These are phyloP conservation scores for Gobius niger DNA, from an alignment of 2,113 vertebrate genomes.

Conservation along the genomic window DNA sequence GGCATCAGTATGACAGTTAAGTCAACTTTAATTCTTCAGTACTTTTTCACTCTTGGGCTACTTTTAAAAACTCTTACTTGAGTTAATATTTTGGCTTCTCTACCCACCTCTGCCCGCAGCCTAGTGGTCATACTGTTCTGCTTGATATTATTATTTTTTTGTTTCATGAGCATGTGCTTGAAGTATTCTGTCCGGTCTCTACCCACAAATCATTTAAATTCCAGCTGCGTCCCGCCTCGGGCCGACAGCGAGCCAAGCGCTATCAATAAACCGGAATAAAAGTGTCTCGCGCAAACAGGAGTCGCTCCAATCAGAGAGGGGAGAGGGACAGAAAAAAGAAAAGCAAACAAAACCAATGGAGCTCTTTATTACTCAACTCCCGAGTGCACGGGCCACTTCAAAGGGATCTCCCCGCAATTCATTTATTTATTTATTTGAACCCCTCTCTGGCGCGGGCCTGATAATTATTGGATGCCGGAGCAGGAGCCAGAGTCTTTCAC, in stretches of 20 bases:
- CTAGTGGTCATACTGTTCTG: background rate
- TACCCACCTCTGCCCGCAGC: background rate
- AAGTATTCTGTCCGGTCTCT: conserved; percentile 6
- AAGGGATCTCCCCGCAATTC: conserved; percentile 42
- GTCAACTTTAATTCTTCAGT: no score
- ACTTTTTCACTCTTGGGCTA: no score
- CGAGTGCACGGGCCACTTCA: conserved; percentile 41
- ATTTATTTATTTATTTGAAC: conserved; percentile 11
- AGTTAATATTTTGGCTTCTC: background rate
- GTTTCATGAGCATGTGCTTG: background rate
- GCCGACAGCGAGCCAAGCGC: conserved; percentile 11
- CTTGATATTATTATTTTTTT: background rate
- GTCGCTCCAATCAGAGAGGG: conserved; percentile 10
- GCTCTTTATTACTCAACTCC: conserved; percentile 36
- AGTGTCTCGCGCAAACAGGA: conserved; percentile 28
- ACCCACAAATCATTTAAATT: conserved; percentile 30
- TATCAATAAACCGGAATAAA: conserved; percentile 43
- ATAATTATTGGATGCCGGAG: conserved; percentile 47
- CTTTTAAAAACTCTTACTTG: background rate
- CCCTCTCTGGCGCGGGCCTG: conserved; percentile 23
- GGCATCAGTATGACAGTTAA: no score
- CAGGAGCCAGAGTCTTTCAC: conserved; percentile 38
- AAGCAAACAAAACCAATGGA: conserved; percentile 38
- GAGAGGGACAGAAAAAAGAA: background rate
- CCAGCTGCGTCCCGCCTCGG: conserved; percentile 2